These are phyloP conservation scores for Polylopha cassiicola DNA, from an alignment of 2,888 invertebrate species.

Conservation along the genomic window DNA sequence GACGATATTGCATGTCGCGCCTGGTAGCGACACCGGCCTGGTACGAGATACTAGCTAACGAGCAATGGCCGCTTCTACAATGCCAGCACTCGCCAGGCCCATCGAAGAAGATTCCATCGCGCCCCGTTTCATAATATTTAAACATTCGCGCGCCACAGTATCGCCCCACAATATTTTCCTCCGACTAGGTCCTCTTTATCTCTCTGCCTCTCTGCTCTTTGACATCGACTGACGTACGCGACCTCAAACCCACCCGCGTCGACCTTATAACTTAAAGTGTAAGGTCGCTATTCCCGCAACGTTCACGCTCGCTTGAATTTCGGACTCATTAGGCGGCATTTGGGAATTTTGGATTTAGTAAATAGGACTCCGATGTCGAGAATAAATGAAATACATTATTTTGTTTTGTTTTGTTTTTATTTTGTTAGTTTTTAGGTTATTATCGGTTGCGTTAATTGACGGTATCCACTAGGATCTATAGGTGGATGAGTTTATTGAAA, in stretches of 20 bases:
- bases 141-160: conserved; percentile 26
- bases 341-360: conserved; percentile 66
- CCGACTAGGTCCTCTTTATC: conserved; percentile 58
- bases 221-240: conserved; percentile 64
- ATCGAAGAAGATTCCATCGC: conserved; percentile 15
- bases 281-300: conserved; percentile 40
- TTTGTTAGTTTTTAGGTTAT: conserved; percentile 12
- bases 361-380: conserved; percentile 50
- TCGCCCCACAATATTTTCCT: conserved; percentile 57
- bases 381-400: conserved; percentile 43
- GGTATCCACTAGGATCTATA: conserved; percentile 7
- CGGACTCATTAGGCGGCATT: conserved; percentile 66
- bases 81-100: conserved; percentile 1
- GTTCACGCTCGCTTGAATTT: conserved; percentile 47
- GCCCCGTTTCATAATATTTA: conserved; percentile 23
- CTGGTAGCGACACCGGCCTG: not conserved
- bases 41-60: not conserved
- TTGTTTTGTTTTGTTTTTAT: conserved; percentile 10
- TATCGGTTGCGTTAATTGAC: too few relatives aligned
- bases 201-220: conserved; percentile 65
- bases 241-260: conserved; percentile 39
- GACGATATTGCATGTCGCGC: too few relatives aligned
- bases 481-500: conserved; percentile 5
- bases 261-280: conserved; percentile 41
- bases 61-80: too few relatives aligned